Conservation (phyloP, 2,113 vertebrate genomes). For the Hiodon tergisus region DNA sequence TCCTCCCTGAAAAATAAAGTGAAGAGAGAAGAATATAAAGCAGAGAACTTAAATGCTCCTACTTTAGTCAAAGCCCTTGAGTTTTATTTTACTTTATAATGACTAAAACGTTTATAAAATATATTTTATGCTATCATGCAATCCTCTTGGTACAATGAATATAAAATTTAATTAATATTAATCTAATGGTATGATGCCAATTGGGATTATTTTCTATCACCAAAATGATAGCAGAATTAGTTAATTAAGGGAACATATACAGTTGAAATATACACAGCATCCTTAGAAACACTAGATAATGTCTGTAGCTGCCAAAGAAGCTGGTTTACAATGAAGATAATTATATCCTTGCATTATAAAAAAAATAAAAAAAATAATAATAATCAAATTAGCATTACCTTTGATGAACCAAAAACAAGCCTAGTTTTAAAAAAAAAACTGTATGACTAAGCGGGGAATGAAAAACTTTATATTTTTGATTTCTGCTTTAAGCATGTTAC, state of each 20-base stretch:
- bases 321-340: conserved; percentile 60
- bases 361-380: not conserved
- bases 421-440: too few relatives aligned
- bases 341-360: conserved; percentile 49
- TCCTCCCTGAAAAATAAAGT: too few relatives aligned
- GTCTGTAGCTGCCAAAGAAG: conserved; percentile 69
- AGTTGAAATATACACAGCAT: conserved; percentile 58
- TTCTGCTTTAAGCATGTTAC: not conserved
- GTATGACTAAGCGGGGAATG: not conserved
- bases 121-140: conserved; percentile 45
- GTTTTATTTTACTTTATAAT: too few relatives aligned
- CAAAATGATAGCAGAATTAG: conserved; percentile 72
- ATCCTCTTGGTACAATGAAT: conserved; percentile 29
- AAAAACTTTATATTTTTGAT: conserved; percentile 7
- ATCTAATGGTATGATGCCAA: conserved; percentile 74
- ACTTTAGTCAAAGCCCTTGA: too few relatives aligned
- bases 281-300: conserved; percentile 68
- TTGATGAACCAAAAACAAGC: not conserved
- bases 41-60: too few relatives aligned
- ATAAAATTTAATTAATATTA: conserved; percentile 75
- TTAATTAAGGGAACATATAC: conserved; percentile 73
- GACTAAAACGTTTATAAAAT: not conserved
- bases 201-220: conserved; percentile 72
- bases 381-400: conserved; percentile 3
- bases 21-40: too few relatives aligned